Evolutionary conservation across 2,113 vertebrate species (phyloP).

Genomic region (Calidris pugnax): DNA sequence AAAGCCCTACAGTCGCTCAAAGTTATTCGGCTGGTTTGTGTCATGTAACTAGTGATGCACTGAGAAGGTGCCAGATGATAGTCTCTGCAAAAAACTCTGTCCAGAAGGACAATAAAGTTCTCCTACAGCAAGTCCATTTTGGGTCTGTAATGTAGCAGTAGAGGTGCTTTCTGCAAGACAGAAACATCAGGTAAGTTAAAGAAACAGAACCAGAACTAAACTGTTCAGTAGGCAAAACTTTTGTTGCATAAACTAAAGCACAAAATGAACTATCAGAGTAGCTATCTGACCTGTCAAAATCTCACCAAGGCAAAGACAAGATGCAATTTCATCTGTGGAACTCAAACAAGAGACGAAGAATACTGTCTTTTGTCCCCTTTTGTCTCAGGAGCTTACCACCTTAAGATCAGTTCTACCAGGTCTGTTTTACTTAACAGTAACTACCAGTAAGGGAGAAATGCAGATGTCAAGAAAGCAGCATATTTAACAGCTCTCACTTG

Average conservation of each 20-base stretch:
- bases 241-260: not conserved
- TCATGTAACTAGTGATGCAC: slow-evolving; percentile 77
- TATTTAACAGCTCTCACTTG: not conserved
- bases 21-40: slow-evolving; percentile 77
- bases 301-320: not conserved
- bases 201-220: not conserved
- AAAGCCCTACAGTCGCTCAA: slow-evolving; percentile 66
- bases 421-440: not conserved
- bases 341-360: not conserved
- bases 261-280: not conserved
- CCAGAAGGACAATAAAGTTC: slow-evolving; percentile 78
- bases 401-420: not conserved
- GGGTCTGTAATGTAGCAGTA: slow-evolving; percentile 99
- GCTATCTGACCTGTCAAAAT: not conserved
- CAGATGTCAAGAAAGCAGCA: not conserved
- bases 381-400: not conserved
- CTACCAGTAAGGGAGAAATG: not conserved
- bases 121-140: slow-evolving; percentile 99
- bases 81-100: slow-evolving; percentile 89
- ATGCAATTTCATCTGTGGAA: not conserved
- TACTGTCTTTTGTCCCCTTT: not conserved
- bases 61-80: slow-evolving; percentile 79
- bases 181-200: not conserved
- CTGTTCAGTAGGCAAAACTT: not conserved
- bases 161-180: slow-evolving; percentile 92